Percentiles rank a stretch among this genome's conserved stretches.
Conservation (phyloP, 2,113 vertebrate genomes). For the Dendropsophus ebraccatus region DNA sequence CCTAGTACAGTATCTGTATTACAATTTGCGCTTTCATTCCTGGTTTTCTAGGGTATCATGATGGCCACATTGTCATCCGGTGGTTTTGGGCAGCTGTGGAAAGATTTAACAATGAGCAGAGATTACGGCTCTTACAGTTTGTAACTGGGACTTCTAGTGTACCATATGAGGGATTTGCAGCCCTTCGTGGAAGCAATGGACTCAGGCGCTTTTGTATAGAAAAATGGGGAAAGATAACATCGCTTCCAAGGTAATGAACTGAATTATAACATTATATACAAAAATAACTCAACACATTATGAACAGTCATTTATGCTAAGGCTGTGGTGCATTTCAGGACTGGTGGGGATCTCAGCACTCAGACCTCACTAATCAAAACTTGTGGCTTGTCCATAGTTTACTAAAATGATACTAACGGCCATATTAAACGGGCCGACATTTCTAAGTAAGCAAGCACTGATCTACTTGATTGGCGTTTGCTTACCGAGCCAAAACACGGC, state of each 20-base stretch:
- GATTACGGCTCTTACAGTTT: slow-evolving; percentile 91
- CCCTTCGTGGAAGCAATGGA: slow-evolving; percentile 92
- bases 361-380: too few relatives aligned
- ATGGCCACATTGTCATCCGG: slow-evolving; percentile 94
- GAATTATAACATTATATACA: neutral
- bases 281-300: neutral
- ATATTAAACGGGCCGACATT: too few relatives aligned
- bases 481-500: too few relatives aligned
- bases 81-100: slow-evolving; percentile 98
- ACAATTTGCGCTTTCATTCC: neutral
- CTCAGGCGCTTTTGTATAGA: slow-evolving; percentile 96
- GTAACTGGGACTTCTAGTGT: slow-evolving; percentile 97
- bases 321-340: neutral
- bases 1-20: neutral
- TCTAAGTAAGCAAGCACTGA: too few relatives aligned
- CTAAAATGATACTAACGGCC: too few relatives aligned
- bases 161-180: slow-evolving; percentile 93
- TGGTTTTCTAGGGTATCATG: slow-evolving; percentile 86
- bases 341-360: too few relatives aligned
- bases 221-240: slow-evolving; percentile 97
- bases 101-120: slow-evolving; percentile 95
- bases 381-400: too few relatives aligned
- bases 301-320: neutral
- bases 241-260: slow-evolving; percentile 87
- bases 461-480: too few relatives aligned